Base-by-base conservation (phyloP, 1,140 invertebrate genomes). In the Cyclargus thomasi region DNA sequence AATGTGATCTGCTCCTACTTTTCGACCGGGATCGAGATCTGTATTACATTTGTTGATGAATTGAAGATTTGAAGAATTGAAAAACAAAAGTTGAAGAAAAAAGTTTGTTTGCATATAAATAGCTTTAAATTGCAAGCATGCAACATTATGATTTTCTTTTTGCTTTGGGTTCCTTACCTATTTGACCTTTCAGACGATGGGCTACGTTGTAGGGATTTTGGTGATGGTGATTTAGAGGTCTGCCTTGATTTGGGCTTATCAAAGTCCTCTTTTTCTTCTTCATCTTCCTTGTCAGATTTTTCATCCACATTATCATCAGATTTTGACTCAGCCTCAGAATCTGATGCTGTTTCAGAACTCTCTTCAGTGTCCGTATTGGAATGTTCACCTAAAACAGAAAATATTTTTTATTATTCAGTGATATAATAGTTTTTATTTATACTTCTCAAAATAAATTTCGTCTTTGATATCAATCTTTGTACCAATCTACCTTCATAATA, bases 281-380 rank as follows among this genome's bases (percentile, higher is more conserved):
- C 81, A 57, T 86, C 81, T 39, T 59, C 55, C 55, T 86, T 86
- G 2, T 88, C 88, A 65, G 83, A 76, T 68, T 86, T 85, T n/a
- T 88, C 82, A 23, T 91, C 90, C 35, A 80, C 91, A 10, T 86
- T 87, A 21, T 91, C 91, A 39, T 86, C 90, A 23, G 89, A 82
- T 70, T 88, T 87, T n/a, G 86, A 88, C 20, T 92, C 90, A 21
- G 78, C 85, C 64, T 89, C 91, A 57, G 91, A 90, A 16, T 91
- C 85, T 29, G 87, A 86, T 22, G 92, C 92, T 10, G 93, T 90
- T 73, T 92, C 90, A n/a, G 92, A 86, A 65, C 92, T 92, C n/a
- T 92, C 92, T 63, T 86, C 86, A 17, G 83, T 83, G 63, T 88
- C 86, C 67, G 74, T 81, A 66, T 89, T 82, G 66, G 85, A 81